Percentiles rank a stretch among this genome's conserved stretches.
These are phyloP conservation scores for Planiliza haematocheilus DNA, from an alignment of 2,113 vertebrate species.

Conservation along the genomic window DNA sequence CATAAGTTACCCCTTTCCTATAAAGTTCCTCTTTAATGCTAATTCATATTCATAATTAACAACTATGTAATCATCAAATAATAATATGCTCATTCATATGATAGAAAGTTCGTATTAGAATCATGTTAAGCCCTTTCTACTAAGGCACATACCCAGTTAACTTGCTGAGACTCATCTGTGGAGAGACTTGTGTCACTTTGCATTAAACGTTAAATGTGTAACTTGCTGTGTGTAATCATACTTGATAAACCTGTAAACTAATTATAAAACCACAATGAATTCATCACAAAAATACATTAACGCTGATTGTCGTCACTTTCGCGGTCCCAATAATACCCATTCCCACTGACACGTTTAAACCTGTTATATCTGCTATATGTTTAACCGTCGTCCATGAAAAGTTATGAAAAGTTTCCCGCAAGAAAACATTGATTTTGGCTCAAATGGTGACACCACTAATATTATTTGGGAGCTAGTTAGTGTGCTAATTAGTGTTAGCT, in stretches of 20 bases:
- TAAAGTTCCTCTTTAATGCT: background rate
- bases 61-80: constrained; percentile 32
- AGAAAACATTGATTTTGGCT: too few species aligned
- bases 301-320: too few species aligned
- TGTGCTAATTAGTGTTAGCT: too few species aligned
- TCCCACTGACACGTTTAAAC: too few species aligned
- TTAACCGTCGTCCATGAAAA: too few species aligned
- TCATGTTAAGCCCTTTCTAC: background rate
- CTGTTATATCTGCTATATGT: too few species aligned
- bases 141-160: background rate
- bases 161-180: constrained; percentile 1
- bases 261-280: background rate
- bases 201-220: constrained; percentile 23
- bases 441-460: too few species aligned
- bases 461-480: too few species aligned
- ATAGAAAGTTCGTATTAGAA: background rate
- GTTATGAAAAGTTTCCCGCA: too few species aligned
- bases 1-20: background rate
- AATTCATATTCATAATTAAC: constrained; percentile 7
- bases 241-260: too few species aligned
- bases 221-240: background rate
- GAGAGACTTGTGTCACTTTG: background rate
- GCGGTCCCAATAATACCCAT: too few species aligned
- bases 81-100: constrained; percentile 10
- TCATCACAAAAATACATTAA: too few species aligned